phyloP scores from a whole-genome alignment of 1,140 invertebrate genomes.

The Bombyx mandarina region DNA sequence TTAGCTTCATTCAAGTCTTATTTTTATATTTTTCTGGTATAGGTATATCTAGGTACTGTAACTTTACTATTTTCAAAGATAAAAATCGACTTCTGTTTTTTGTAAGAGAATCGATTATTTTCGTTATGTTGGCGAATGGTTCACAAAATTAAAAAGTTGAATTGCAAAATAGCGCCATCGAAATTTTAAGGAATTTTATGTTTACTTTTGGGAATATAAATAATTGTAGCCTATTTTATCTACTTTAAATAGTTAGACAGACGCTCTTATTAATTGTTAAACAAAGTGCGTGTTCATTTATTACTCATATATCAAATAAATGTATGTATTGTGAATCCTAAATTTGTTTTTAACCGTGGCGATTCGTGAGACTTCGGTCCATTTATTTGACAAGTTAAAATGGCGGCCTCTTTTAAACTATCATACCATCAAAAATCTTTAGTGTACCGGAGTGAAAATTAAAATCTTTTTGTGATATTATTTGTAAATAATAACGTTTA shows the following conservation, averaged over 20 bases:
- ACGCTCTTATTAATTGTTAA: neutral
- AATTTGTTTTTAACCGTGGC: constrained; percentile 68
- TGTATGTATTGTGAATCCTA: constrained; percentile 14
- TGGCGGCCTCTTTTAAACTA: constrained; percentile 66
- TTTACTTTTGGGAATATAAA: constrained; percentile 3
- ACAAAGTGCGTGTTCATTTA: constrained; percentile 1
- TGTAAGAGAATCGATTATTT: neutral
- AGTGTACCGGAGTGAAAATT: too few species aligned
- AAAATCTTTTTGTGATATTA: constrained; percentile 1
- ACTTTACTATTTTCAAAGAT: too few species aligned
- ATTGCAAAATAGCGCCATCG: constrained; percentile 47
- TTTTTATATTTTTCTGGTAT: too few species aligned
- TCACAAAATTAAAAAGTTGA: constrained; percentile 48
- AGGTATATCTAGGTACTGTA: too few species aligned
- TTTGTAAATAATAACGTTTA: constrained; percentile 6
- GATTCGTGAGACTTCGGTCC: constrained; percentile 32
- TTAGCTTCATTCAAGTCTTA: too few species aligned
- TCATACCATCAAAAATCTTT: too few species aligned
- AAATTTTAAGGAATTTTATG: constrained; percentile 29
- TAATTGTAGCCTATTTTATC: too few species aligned
- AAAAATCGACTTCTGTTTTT: neutral
- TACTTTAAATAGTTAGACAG: too few species aligned
- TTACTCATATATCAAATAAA: constrained; percentile 5
- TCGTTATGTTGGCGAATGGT: constrained; percentile 30
- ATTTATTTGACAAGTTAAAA: constrained; percentile 59